Percentiles rank a stretch among this genome's conserved stretches.
Conservation (phyloP, 2,888 invertebrate genomes). For the Epinotia nisella region DNA sequence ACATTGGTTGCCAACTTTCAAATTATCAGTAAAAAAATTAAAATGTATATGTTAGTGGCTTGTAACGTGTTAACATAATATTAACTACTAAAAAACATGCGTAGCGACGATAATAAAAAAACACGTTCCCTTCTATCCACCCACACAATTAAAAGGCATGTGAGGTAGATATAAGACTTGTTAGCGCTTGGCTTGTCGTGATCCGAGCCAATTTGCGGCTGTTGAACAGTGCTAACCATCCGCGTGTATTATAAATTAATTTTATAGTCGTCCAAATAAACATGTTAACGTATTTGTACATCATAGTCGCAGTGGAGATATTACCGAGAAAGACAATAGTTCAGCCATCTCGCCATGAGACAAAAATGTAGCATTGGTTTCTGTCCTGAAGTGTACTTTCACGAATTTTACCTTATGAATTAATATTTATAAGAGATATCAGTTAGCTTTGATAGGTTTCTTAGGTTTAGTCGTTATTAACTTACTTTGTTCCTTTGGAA, state of each 20-base stretch:
- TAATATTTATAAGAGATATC: too few relatives aligned
- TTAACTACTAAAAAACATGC: not conserved
- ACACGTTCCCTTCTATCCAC: slow-evolving; percentile 4
- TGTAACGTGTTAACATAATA: too few relatives aligned
- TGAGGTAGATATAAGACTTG: slow-evolving; percentile 47
- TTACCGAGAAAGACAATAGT: not conserved
- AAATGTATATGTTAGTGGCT: not conserved
- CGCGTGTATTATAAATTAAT: slow-evolving; percentile 42
- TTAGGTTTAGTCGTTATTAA: too few relatives aligned
- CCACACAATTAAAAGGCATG: slow-evolving; percentile 27
- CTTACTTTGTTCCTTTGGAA: too few relatives aligned
- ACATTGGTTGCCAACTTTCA: not conserved
- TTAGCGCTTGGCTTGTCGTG: slow-evolving; percentile 72
- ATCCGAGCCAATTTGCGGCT: slow-evolving; percentile 70
- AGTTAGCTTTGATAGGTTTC: too few relatives aligned
- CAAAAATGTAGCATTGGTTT: too few relatives aligned
- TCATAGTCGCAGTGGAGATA: not conserved
- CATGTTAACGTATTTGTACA: slow-evolving; percentile 31
- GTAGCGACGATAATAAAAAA: slow-evolving; percentile 7
- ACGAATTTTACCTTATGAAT: too few relatives aligned
- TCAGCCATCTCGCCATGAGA: too few relatives aligned
- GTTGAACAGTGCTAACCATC: slow-evolving; percentile 47
- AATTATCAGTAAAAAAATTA: not conserved
- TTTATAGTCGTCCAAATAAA: slow-evolving; percentile 37
- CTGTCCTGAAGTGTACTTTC: too few relatives aligned